phyloP scores from a whole-genome alignment of 2,113 vertebrate species.

The Zosterops hypoxanthus region DNA sequence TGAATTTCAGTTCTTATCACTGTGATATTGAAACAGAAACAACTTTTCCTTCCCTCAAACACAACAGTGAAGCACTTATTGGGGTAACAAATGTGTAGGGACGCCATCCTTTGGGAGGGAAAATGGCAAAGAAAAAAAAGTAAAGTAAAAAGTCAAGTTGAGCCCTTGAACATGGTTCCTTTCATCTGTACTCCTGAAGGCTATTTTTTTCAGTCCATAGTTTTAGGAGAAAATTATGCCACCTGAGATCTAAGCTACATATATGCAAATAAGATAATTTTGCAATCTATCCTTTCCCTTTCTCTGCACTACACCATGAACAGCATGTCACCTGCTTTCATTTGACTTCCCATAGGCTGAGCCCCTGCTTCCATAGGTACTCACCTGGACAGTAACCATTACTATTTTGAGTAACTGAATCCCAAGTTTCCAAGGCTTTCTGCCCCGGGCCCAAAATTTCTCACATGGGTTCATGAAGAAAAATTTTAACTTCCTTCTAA shows the following conservation, averaged over 20 bases:
- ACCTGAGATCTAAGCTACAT: neutral
- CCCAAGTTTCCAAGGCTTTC: slow-evolving; percentile 93
- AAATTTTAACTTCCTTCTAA: slow-evolving; percentile 90
- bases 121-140: neutral
- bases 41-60: neutral
- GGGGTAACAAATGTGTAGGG: neutral
- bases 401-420: slow-evolving; percentile 91
- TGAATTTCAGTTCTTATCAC: neutral
- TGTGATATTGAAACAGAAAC: neutral
- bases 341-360: neutral
- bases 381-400: slow-evolving; percentile 91
- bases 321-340: neutral
- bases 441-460: slow-evolving; percentile 90
- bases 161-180: neutral
- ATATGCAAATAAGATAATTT: neutral
- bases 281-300: neutral
- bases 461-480: slow-evolving; percentile 98
- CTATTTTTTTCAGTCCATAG: neutral
- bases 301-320: neutral
- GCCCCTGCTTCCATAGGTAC: neutral
- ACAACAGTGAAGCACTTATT: neutral
- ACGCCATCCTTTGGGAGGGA: accelerated
- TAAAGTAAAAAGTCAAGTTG: neutral
- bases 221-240: neutral
- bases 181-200: neutral